Evolutionary conservation across 2,113 vertebrate species (phyloP).

Genomic region (Semnopithecus entellus): DNA sequence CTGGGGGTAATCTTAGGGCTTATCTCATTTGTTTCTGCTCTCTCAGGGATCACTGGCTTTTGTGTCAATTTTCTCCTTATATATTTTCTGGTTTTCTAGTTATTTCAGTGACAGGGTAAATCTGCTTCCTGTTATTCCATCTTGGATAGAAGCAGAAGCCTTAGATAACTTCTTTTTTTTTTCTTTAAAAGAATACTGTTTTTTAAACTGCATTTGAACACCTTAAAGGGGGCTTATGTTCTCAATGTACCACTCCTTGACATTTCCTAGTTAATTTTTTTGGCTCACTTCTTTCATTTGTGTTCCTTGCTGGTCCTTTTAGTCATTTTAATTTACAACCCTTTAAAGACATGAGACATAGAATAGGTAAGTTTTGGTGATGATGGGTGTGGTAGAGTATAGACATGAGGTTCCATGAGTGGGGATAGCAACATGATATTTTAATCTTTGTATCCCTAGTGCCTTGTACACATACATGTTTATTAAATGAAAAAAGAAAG

Average conservation of each 20-base stretch:
- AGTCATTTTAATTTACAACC: background rate
- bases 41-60: background rate
- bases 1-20: background rate
- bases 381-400: background rate
- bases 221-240: background rate
- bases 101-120: background rate
- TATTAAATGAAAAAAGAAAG: background rate
- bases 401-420: background rate
- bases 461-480: background rate
- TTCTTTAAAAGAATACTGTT: background rate
- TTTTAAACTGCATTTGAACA: background rate
- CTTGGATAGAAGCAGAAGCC: background rate
- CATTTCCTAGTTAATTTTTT: background rate
- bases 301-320: background rate
- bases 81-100: background rate
- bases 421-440: background rate
- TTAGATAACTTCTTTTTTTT: background rate
- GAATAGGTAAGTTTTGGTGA: background rate
- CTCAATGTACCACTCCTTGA: background rate
- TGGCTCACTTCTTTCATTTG: background rate
- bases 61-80: background rate
- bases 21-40: background rate
- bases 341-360: background rate
- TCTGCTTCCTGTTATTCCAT: background rate
- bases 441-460: background rate